Percentiles rank a stretch among this genome's conserved stretches.
phyloP scores from a whole-genome alignment of 2,888 invertebrate genomes.

The Drosophila rubida region DNA sequence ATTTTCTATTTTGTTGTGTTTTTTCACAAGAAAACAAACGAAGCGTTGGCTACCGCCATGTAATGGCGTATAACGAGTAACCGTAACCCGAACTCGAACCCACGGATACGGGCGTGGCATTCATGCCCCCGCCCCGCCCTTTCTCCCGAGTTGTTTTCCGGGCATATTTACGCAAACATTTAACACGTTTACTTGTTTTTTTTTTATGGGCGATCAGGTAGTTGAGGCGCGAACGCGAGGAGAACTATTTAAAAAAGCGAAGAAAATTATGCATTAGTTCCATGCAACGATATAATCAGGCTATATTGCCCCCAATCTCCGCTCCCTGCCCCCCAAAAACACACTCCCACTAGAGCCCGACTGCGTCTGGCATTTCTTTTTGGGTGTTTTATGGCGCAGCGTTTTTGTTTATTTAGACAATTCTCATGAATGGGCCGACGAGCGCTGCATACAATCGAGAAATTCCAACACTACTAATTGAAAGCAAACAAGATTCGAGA shows the following conservation, averaged over 20 bases:
- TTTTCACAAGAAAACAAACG: slow-evolving; percentile 65
- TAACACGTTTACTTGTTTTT: slow-evolving; percentile 66
- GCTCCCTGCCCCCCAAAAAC: neutral
- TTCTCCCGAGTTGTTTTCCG: slow-evolving; percentile 25
- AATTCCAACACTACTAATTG: slow-evolving; percentile 75
- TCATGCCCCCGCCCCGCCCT: neutral
- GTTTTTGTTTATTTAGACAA: slow-evolving; percentile 70
- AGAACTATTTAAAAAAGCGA: slow-evolving; percentile 46
- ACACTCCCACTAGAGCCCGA: slow-evolving; percentile 3
- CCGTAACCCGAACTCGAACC: slow-evolving; percentile 40
- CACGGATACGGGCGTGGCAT: slow-evolving; percentile 55
- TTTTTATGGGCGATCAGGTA: slow-evolving; percentile 49
- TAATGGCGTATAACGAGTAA: slow-evolving; percentile 52
- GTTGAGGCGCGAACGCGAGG: slow-evolving; percentile 25
- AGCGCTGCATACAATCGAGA: slow-evolving; percentile 40
- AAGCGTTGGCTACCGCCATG: slow-evolving; percentile 61
- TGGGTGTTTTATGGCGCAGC: slow-evolving; percentile 55
- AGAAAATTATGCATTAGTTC: slow-evolving; percentile 70
- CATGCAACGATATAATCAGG: slow-evolving; percentile 50
- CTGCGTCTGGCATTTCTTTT: slow-evolving; percentile 53
- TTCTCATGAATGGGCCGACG: slow-evolving; percentile 59
- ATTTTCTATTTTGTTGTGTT: slow-evolving; percentile 2
- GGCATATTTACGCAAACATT: slow-evolving; percentile 78
- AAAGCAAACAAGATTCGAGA: slow-evolving; percentile 66
- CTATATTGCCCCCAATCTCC: slow-evolving; percentile 1